Base-by-base conservation (phyloP, 1,140 invertebrate genomes). In the Megalonaias nervosa region DNA sequence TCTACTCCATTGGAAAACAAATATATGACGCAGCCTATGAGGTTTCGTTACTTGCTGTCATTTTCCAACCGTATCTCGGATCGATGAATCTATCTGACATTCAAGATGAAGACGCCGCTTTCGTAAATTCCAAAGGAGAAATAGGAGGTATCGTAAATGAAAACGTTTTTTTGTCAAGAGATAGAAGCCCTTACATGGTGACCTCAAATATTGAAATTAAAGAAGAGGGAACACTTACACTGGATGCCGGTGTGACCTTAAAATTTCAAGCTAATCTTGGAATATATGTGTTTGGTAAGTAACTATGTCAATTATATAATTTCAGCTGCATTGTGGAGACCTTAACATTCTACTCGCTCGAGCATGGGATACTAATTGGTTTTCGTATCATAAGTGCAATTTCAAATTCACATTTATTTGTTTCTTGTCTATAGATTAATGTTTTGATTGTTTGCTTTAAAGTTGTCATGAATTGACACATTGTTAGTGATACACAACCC, bases 11-110 rank as follows among this genome's bases (percentile, higher is more conserved):
- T 19, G 62, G n/a, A n/a, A 65, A 73, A n/a, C 55, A 11, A 31
- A 60, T 73, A 11, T 73, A 65, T 55, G 71, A 73, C 21, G 15
- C 19, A 57, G 17, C 55, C 19, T 73, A 73, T 56, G 71, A 66
- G 15, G 71, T 26, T 1, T 56, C 2, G 13, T 56, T 73, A 26
- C 13, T 73, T 17, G 61, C 65, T 73, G 31, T 73, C 5, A 14
- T 56, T 2, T 66, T 48, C n/a, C 23, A 61, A 65, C 71, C 71
- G 9, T 73, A 73, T 56, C 71, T 73, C 13, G 71, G 60, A 55
- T 73, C 71, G n/a, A 73, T 13, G 57, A 73, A 73, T 66, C 64
- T 56, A 56, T 48, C 71, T 13, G 61, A 73, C 58, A 57, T 73
- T 57, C 60, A 65, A 57, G 57, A 73, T 38, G 21, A 66, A 65